phyloP scores from a whole-genome alignment of 2,888 invertebrate species.

The Pyrocoelia pectoralis region DNA sequence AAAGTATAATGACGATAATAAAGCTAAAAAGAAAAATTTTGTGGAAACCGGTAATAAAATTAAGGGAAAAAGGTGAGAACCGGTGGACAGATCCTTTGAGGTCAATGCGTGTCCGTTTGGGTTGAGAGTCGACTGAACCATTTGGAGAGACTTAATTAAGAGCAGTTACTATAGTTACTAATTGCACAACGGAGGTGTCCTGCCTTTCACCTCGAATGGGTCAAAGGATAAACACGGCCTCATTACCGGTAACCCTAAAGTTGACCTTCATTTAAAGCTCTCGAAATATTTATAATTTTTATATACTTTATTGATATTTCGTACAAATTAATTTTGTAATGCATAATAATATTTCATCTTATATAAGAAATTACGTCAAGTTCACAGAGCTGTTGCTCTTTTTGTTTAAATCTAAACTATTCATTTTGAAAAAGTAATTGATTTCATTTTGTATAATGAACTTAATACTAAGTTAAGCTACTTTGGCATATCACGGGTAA shows the following conservation, averaged over 20 bases:
- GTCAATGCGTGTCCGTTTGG: constrained; percentile 40
- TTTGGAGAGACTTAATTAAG: constrained; percentile 51
- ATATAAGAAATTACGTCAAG: no score
- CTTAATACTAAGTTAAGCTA: no score
- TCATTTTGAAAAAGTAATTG: no score
- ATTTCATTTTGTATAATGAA: no score
- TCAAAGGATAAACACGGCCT: constrained; percentile 46
- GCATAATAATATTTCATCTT: no score
- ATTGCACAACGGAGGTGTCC: constrained; percentile 44
- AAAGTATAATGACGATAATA: constrained; percentile 40
- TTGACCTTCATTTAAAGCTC: constrained; percentile 39
- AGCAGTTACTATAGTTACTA: constrained; percentile 50
- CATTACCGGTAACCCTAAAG: constrained; percentile 41
- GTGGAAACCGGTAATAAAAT: constrained; percentile 35
- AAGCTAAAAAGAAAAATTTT: constrained; percentile 36
- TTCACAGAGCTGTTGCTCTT: no score
- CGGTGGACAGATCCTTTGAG: constrained; percentile 46
- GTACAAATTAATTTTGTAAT: no score
- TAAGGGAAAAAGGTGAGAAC: constrained; percentile 42
- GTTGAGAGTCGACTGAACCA: constrained; percentile 28
- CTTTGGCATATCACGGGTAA: no score
- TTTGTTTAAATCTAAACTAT: no score
- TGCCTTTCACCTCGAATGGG: constrained; percentile 41
- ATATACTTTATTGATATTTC: no score
- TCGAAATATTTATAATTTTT: no score